Evolutionary conservation across 2,113 vertebrate species (phyloP).

Genomic region (Myocastor coypus): DNA sequence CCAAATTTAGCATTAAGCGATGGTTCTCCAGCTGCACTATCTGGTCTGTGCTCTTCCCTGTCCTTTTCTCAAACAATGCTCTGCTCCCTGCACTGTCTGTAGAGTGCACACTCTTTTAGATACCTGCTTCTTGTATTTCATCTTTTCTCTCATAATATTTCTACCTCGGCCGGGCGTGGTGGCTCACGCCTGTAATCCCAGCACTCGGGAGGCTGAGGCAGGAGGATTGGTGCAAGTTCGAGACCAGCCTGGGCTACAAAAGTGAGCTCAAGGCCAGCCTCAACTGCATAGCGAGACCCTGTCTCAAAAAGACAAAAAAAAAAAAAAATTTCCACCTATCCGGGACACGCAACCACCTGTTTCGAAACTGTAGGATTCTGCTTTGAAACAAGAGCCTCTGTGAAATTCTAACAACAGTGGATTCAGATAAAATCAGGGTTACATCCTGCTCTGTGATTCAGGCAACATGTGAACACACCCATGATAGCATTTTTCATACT

Average conservation of each 20-base stretch:
- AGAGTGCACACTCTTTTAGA: not conserved
- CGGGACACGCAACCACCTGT: not conserved
- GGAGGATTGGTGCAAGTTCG: no score
- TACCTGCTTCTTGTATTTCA: not conserved
- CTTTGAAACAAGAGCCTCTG: not conserved
- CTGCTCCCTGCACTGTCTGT: not conserved
- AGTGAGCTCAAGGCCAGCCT: no score
- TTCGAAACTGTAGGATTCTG: not conserved
- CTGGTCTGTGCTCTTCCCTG: not conserved
- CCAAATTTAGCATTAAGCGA: not conserved
- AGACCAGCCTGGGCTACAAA: no score
- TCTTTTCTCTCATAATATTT: not conserved
- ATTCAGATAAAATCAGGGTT: accelerated
- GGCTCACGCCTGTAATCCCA: no score
- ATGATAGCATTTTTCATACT: not conserved
- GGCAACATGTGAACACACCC: no score
- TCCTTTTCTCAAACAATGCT: not conserved
- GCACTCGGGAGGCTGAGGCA: no score
- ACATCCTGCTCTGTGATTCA: not conserved
- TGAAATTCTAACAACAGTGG: not conserved
- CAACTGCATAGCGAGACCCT: no score
- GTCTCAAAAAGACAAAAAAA: no score
- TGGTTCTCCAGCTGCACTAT: not conserved
- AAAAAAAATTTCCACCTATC: no score
- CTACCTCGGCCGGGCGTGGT: no score